Conservation (phyloP, 53 echinoderm and acorn worm species). For the Antedon mediterranea region DNA sequence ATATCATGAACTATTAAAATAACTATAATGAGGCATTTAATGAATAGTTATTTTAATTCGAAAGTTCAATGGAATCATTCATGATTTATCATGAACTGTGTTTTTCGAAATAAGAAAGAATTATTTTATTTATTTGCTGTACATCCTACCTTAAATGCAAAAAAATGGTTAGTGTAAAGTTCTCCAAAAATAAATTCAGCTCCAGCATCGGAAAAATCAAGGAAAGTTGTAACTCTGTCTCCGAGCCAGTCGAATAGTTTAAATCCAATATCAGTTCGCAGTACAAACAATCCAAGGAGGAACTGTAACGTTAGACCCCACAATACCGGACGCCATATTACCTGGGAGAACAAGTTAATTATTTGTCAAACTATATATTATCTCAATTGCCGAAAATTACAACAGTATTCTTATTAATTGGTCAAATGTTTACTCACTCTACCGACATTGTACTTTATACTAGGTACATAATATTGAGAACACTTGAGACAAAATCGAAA, state of each 20-base stretch:
- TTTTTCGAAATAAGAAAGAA: no score
- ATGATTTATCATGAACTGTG: no score
- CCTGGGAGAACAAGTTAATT: background rate
- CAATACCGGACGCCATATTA: conserved; percentile 23
- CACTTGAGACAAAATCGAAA: no score
- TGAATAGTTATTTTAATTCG: no score
- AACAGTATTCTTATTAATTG: background rate
- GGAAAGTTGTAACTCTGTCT: conserved; percentile 13
- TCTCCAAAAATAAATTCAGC: conserved; percentile 20
- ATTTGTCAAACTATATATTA: background rate
- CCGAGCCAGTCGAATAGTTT: conserved; percentile 28
- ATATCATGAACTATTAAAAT: no score
- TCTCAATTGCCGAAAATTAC: background rate
- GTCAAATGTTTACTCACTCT: no score
- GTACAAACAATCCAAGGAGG: conserved; percentile 16
- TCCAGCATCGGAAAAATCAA: conserved; percentile 21
- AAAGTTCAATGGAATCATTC: no score
- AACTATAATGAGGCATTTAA: no score
- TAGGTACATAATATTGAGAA: no score
- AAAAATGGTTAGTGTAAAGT: conserved; percentile 19
- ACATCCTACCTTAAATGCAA: conserved; percentile 22
- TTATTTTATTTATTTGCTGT: no score
- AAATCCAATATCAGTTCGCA: conserved; percentile 15
- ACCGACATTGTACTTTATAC: background rate
- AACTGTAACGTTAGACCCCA: conserved; percentile 30